Percentiles rank a stretch among this genome's conserved stretches.
These are phyloP conservation scores for Eurystomus gularis DNA, from an alignment of 2,113 vertebrate species.

Conservation along the genomic window DNA sequence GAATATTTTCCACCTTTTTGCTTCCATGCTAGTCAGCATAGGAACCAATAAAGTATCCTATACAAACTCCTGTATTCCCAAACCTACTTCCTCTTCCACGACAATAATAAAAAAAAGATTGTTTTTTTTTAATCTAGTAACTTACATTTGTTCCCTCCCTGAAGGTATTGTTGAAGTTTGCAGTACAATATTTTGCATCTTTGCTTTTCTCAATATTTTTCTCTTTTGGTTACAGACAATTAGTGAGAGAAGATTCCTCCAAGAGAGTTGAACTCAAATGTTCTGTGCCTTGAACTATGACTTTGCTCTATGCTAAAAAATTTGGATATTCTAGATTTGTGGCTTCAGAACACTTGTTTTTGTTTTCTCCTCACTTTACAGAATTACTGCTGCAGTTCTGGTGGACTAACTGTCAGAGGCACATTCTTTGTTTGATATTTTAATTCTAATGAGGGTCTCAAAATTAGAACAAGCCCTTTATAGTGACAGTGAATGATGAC, in stretches of 20 bases:
- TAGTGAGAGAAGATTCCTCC: background rate
- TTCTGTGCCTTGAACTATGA: background rate
- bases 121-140: background rate
- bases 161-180: background rate
- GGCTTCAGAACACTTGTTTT: background rate
- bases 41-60: background rate
- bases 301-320: background rate
- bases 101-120: background rate
- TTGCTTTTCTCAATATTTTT: background rate
- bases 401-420: slow-evolving; percentile 9
- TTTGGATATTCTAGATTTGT: background rate
- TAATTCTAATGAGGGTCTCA: slow-evolving; percentile 57
- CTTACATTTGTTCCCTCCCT: background rate
- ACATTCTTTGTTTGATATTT: slow-evolving; percentile 24
- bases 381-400: background rate
- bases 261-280: background rate
- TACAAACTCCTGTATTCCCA: background rate
- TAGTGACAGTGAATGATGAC: slow-evolving; percentile 59
- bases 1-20: background rate
- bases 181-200: background rate
- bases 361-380: slow-evolving; percentile 6
- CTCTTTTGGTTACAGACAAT: background rate
- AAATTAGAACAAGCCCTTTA: slow-evolving; percentile 59
- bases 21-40: background rate
- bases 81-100: background rate